Evolutionary conservation across 2,888 invertebrate species (phyloP).

Genomic region (Lasioglossum figueresi): DNA sequence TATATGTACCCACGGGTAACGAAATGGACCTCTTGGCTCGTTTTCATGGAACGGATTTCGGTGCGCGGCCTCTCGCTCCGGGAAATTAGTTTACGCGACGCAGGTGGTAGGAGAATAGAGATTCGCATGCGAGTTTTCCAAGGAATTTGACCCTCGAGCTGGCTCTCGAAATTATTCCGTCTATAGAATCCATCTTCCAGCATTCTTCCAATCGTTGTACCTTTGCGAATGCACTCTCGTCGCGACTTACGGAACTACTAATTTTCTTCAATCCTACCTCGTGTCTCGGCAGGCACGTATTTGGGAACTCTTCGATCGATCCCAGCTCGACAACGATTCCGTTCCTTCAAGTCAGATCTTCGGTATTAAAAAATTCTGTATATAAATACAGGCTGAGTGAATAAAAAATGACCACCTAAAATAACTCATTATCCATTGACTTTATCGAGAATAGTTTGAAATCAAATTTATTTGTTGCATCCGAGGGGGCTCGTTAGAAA

Average conservation of each 20-base stretch:
- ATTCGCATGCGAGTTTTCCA: neutral
- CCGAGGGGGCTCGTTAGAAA: no score
- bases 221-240: neutral
- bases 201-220: neutral
- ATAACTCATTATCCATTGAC: no score
- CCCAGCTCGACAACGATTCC: neutral
- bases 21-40: slow-evolving; percentile 77
- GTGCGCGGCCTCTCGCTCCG: slow-evolving; percentile 7
- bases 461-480: no score
- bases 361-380: neutral
- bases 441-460: no score
- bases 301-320: neutral
- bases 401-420: no score
- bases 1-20: slow-evolving; percentile 76
- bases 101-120: neutral
- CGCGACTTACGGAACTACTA: neutral
- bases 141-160: neutral
- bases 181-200: neutral
- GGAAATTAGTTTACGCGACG: slow-evolving; percentile 42
- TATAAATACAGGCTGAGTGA: neutral
- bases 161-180: neutral
- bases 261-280: neutral
- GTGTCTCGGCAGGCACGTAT: no score
- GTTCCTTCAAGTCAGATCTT: neutral
- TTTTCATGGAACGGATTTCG: slow-evolving; percentile 76